Base-by-base conservation (phyloP, 2,888 invertebrate species). In the Netelia fuscicornis region DNA sequence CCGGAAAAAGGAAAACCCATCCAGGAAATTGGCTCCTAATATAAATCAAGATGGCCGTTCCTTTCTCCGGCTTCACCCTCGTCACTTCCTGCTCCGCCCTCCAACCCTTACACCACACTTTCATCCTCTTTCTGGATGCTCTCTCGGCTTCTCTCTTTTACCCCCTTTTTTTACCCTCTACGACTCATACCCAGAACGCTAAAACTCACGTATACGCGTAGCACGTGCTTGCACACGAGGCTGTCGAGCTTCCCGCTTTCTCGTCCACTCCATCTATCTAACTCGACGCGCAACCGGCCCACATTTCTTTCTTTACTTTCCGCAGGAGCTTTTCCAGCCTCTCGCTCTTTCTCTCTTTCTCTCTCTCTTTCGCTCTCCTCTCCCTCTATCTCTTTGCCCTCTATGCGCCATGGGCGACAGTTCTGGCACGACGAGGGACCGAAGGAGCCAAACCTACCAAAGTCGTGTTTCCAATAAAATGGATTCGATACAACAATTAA, bases 21-120 rank as follows among this genome's bases (percentile, higher is more conserved):
- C 83, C 64, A 78, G 87, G 87, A 89, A 89, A 89, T 88, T 88
- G 89, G 87, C 86, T 87, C 85, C 87, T 88, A 88, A 88, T 87
- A 88, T 89, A 89, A 88, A 89, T 89, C 89, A 88, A 86, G 88
- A 87, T 83, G 86, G 82, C 78, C 81, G 83, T 77, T 77, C 85
- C 78, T 58, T 78, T 77, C 56, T 72, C 44, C 30, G 60, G 62
- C 72, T 52, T 85, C 74, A 76, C 82, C 76, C 86, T 86, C 80
- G 76, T 81, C 83, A 83, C 86, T 81, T 85, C 67, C 76, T 64
- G 74, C 77, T 42, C 78, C 74, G 65, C 74, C 83, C 54, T 79
- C 80, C 8, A 56, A 13, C 65, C n/a, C 75, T 60, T 67, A 60
- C n/a, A 23, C 72, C 74, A 60, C 74, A 72, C 68, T 71, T 86